Evolutionary conservation across 2,113 vertebrate species (phyloP).

Genomic region (Hippoglossus stenolepis): DNA sequence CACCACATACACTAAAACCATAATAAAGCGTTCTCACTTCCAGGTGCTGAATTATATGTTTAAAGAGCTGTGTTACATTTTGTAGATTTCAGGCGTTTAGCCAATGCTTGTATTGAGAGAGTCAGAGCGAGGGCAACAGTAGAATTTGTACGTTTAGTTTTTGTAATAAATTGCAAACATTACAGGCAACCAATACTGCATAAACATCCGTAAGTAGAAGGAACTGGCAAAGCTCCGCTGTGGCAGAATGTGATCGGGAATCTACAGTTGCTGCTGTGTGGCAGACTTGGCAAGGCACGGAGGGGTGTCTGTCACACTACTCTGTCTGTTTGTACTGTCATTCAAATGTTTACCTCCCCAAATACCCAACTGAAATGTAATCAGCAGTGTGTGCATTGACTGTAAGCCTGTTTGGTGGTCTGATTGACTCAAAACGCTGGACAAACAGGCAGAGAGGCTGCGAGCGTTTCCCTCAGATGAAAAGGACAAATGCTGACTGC

Average conservation of each 20-base stretch:
- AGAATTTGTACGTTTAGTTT: slow-evolving; percentile 18
- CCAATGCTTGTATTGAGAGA: slow-evolving; percentile 26
- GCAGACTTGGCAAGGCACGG: slow-evolving; percentile 41
- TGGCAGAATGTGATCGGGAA: slow-evolving; percentile 24
- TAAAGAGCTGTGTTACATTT: slow-evolving; percentile 29
- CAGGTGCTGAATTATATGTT: slow-evolving; percentile 48
- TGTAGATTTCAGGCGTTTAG: slow-evolving; percentile 32
- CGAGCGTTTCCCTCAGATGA: slow-evolving; percentile 39
- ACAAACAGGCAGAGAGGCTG: slow-evolving; percentile 59
- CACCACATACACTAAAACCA: slow-evolving; percentile 40
- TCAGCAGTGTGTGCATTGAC: slow-evolving; percentile 65
- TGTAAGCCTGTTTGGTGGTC: slow-evolving; percentile 54
- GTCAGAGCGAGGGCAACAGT: slow-evolving; percentile 30
- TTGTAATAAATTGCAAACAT: slow-evolving; percentile 32
- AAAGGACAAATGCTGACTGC: slow-evolving; percentile 42
- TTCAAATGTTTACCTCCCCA: slow-evolving; percentile 73
- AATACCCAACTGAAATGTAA: slow-evolving; percentile 68
- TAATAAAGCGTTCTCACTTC: slow-evolving; percentile 45
- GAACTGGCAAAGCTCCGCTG: slow-evolving; percentile 10
- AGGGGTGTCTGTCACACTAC: slow-evolving; percentile 48
- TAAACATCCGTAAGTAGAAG: slow-evolving; percentile 26
- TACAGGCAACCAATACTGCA: slow-evolving; percentile 5
- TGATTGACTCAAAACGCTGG: slow-evolving; percentile 58
- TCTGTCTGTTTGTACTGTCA: slow-evolving; percentile 62
- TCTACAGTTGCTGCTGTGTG: slow-evolving; percentile 44